Conservation (phyloP, 2,888 invertebrate species). For the Eumerus sabulonum region DNA sequence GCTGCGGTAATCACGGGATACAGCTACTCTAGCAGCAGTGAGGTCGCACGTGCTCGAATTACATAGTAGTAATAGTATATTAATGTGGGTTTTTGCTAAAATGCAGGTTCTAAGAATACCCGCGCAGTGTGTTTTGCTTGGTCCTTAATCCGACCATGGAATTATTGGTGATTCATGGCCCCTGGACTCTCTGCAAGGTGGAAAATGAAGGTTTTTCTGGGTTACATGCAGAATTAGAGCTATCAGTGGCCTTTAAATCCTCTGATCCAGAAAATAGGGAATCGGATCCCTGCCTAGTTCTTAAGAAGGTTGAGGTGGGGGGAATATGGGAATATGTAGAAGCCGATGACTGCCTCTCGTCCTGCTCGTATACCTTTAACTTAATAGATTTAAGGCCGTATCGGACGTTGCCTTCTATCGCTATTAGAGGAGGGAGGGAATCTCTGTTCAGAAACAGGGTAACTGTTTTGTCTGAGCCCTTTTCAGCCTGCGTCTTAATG, state of each 20-base stretch:
- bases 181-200: neutral
- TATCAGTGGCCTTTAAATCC: neutral
- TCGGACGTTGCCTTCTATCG: too few relatives aligned
- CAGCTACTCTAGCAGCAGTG: neutral
- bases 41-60: neutral
- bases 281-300: neutral
- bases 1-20: neutral
- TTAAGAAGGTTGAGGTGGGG: neutral
- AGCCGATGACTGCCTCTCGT: too few relatives aligned
- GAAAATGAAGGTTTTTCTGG: neutral
- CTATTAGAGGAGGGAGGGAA: too few relatives aligned
- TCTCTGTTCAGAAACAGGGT: too few relatives aligned
- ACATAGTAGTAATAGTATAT: conserved; percentile 1
- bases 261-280: neutral
- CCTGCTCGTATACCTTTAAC: too few relatives aligned
- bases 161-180: too few relatives aligned
- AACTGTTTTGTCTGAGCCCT: too few relatives aligned
- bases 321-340: too few relatives aligned
- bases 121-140: too few relatives aligned
- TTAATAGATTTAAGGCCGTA: too few relatives aligned
- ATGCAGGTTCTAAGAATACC: neutral
- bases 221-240: neutral
- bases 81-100: neutral
- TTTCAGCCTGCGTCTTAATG: too few relatives aligned
- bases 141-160: too few relatives aligned